phyloP scores from a whole-genome alignment of 2,888 invertebrate genomes.

The Lasioglossum calceatum region DNA sequence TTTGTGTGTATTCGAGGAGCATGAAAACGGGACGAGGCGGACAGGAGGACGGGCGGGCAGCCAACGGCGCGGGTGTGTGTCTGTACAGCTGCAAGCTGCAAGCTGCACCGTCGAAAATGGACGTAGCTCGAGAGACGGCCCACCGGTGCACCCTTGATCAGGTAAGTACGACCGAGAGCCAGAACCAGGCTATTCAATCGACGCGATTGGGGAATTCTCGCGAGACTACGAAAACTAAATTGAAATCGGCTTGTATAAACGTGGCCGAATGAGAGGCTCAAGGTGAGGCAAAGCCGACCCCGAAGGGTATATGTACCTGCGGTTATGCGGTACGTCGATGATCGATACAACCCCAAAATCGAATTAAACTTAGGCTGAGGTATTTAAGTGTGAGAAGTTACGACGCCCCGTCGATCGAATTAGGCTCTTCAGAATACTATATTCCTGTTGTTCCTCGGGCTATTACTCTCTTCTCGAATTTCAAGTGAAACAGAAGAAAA shows the following conservation, averaged over 20 bases:
- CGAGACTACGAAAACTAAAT: constrained; percentile 60
- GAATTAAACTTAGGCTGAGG: constrained; percentile 41
- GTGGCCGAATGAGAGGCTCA: constrained; percentile 39
- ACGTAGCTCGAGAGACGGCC: constrained; percentile 37
- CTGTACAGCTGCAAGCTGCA: background rate
- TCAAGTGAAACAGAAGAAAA: too few relatives aligned
- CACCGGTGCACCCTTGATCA: constrained; percentile 41
- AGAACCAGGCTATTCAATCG: constrained; percentile 53
- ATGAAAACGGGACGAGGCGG: constrained; percentile 32
- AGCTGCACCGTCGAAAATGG: constrained; percentile 53
- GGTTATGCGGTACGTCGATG: constrained; percentile 27
- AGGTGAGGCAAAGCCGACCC: constrained; percentile 32
- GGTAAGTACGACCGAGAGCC: constrained; percentile 54
- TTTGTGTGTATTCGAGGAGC: constrained; percentile 34
- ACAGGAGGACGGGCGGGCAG: too few relatives aligned
- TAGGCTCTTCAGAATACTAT: background rate
- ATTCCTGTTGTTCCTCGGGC: too few relatives aligned
- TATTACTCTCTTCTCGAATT: too few relatives aligned
- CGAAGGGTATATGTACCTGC: background rate
- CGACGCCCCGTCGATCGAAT: background rate
- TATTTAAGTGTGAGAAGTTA: background rate
- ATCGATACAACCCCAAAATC: constrained; percentile 34
- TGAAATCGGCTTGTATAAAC: constrained; percentile 64
- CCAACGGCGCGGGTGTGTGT: background rate
- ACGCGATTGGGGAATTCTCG: constrained; percentile 60